phyloP scores from a whole-genome alignment of 2,113 vertebrate species.

The Peromyscus leucopus region DNA sequence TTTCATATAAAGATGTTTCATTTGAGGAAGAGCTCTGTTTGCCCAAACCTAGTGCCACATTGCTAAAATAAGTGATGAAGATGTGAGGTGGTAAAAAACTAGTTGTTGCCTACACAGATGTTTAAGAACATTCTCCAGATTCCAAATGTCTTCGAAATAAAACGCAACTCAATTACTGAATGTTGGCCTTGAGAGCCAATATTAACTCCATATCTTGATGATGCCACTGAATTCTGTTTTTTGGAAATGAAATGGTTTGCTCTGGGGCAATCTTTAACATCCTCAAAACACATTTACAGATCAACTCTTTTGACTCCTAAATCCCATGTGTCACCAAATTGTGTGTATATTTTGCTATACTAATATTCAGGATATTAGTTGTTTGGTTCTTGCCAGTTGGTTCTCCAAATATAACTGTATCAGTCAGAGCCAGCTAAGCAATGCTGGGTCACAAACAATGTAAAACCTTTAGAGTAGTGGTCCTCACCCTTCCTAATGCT shows the following conservation, averaged over 20 bases:
- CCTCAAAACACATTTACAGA: neutral
- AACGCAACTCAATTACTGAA: neutral
- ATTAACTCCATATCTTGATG: neutral
- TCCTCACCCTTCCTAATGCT: neutral
- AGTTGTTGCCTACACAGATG: neutral
- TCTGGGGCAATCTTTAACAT: neutral
- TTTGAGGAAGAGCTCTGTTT: constrained; percentile 9
- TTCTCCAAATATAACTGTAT: neutral
- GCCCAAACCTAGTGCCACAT: neutral
- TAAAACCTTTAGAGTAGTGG: neutral
- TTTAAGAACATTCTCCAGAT: neutral
- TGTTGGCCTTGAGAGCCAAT: neutral
- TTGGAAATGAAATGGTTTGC: neutral
- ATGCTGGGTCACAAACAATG: neutral
- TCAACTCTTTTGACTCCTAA: neutral
- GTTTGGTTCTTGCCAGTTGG: neutral
- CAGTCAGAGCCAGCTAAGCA: neutral
- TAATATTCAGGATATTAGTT: neutral
- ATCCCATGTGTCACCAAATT: neutral
- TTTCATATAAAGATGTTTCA: neutral
- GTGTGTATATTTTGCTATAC: neutral
- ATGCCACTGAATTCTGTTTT: neutral
- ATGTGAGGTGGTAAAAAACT: neutral
- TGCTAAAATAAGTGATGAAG: neutral
- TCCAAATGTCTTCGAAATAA: neutral